Percentiles rank a stretch among this genome's conserved stretches.
phyloP scores from a whole-genome alignment of 2,888 invertebrate species.

The Argynnis bischoffii region DNA sequence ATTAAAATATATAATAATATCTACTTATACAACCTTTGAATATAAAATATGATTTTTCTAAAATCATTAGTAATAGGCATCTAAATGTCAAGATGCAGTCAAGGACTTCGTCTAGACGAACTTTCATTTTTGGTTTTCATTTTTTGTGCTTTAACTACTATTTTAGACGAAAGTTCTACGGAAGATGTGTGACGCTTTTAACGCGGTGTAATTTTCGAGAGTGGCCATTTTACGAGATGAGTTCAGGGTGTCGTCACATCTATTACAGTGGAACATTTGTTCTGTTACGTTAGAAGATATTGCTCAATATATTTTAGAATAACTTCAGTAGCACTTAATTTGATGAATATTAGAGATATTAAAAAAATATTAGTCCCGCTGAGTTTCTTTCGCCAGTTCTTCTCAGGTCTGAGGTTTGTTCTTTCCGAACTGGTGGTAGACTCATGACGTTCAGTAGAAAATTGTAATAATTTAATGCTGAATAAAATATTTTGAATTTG shows the following conservation, averaged over 20 bases:
- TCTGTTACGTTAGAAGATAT: slow-evolving; percentile 3
- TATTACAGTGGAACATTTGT: not conserved
- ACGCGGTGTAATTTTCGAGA: slow-evolving; percentile 21
- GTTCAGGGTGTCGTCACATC: slow-evolving; percentile 8
- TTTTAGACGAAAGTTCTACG: slow-evolving; percentile 27
- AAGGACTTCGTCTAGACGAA: slow-evolving; percentile 13
- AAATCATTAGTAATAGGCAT: not conserved
- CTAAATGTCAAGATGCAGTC: not conserved
- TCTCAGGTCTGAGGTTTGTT: no score
- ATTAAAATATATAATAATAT: no score
- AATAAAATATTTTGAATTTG: no score
- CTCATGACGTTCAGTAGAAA: no score
- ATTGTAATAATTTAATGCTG: no score
- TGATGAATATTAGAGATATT: no score
- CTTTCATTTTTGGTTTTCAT: slow-evolving; percentile 19
- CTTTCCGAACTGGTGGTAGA: no score
- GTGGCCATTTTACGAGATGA: slow-evolving; percentile 16
- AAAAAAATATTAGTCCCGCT: no score
- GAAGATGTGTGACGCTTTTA: slow-evolving; percentile 25
- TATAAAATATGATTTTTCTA: no score
- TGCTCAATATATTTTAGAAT: not conserved
- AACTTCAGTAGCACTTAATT: no score
- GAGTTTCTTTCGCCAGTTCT: no score
- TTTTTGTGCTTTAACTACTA: slow-evolving; percentile 23
- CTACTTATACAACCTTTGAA: no score